phyloP scores from a whole-genome alignment of 2,797 vertebrate genomes.

The Babyrousa celebensis region DNA sequence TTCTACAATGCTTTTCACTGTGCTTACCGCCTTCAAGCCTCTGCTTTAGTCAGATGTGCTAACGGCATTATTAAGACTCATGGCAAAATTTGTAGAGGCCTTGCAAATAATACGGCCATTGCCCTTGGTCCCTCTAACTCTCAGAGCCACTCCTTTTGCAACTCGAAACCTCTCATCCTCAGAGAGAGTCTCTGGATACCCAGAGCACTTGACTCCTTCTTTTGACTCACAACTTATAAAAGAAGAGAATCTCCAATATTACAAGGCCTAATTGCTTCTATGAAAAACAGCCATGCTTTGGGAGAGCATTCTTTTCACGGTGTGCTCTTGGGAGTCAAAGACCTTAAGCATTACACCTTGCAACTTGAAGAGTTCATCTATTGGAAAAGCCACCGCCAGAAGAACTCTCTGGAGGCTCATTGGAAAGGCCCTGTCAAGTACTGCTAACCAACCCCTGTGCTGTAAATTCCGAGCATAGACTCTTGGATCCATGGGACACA shows the following conservation, averaged over 20 bases:
- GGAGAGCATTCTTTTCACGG: not conserved
- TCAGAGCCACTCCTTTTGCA: not conserved
- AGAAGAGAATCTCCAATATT: not conserved
- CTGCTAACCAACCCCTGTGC: not conserved
- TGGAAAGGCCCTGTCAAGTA: not conserved
- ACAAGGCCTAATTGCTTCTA: not conserved
- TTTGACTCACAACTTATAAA: not conserved
- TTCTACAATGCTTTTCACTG: not conserved
- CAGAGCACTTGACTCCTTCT: not conserved
- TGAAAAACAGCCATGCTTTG: not conserved
- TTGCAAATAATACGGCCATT: not conserved
- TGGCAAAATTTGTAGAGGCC: not conserved
- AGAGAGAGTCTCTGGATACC: not conserved
- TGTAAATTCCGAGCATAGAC: not conserved
- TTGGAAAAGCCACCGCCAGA: not conserved
- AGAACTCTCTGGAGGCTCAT: not conserved
- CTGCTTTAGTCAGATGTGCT: not conserved
- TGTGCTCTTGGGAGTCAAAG: not conserved
- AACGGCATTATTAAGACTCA: not conserved
- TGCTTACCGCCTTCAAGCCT: not conserved
- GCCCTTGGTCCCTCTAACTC: not conserved
- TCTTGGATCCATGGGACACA: not conserved
- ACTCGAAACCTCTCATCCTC: not conserved
- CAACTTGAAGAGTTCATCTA: not conserved
- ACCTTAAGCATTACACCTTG: not conserved